Evolutionary conservation across 2,113 vertebrate species (phyloP), one percentile per base, ranked within the genome.

Genomic region (Channa argus): DNA sequence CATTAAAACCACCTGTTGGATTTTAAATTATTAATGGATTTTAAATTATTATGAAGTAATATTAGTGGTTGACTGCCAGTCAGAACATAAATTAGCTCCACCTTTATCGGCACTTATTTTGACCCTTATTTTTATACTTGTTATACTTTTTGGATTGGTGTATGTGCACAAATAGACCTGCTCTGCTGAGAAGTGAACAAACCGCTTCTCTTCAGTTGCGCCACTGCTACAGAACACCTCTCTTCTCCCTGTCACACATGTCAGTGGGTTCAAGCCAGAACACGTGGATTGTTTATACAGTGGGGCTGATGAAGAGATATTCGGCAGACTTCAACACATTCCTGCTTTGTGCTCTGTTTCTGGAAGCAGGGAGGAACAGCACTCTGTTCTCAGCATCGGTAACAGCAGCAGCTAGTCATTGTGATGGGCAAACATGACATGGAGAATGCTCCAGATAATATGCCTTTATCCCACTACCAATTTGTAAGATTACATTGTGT

Each of bases 301-400:
- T 79, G 71, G 49, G 63, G 55, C 68, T 88, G 90, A 92, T 90
- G 84, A 85, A 80, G 78, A 84, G 88, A 88, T 83, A 68, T 89
- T 91, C 82, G 37, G 63, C 89, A 77, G 90, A 86, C 86, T 87
- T 89, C 71, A 87, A 82, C 81, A 87, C 86, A 87, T 92, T 91
- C 90, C 83, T 87, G 79, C 75, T 67, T 77, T 68, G 74, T 66
- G 74, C 79, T 77, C 63, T 82, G 76, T 91, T 90, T 88, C 79
- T 82, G 82, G 85, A 91, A 92, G 68, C 69, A 46, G 83, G 74
- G 70, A 81, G 69, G 63, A 89, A 76, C 62, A 24, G 78, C 69
- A 10, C 33, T 74, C 41, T 80, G 54, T 85, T 82, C 41, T 89
- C 44, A 83, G 77, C 84, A 79, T 82, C 72, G 74, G 72, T 72